Conservation (phyloP, 1,140 invertebrate genomes). For the Musca domestica region DNA sequence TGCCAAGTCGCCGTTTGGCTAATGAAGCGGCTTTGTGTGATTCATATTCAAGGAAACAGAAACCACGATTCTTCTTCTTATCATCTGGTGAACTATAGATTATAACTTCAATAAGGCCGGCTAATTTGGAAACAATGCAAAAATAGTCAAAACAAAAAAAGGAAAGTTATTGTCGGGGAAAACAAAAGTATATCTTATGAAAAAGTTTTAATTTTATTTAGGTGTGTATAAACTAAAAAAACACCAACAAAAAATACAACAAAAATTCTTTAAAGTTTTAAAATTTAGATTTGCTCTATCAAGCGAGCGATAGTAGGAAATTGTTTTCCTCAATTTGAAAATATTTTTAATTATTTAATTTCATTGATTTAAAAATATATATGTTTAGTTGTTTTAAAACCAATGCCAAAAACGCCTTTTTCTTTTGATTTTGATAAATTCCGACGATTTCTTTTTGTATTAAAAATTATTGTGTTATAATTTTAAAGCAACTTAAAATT, state of each 20-base stretch:
- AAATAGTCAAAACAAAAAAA: slow-evolving; percentile 23
- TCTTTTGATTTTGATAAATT: neutral
- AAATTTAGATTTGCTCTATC: no score
- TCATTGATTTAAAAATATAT: neutral
- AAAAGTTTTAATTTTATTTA: neutral
- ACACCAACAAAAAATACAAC: slow-evolving; percentile 27
- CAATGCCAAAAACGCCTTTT: slow-evolving; percentile 28
- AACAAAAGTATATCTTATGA: neutral
- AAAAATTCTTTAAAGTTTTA: neutral
- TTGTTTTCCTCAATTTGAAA: neutral
- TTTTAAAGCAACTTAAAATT: neutral
- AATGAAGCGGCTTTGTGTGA: slow-evolving; percentile 98
- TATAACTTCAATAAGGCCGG: slow-evolving; percentile 96
- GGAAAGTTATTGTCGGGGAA: neutral
- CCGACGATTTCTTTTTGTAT: neutral
- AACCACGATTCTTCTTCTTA: slow-evolving; percentile 98
- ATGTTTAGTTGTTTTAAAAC: slow-evolving; percentile 1
- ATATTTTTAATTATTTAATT: neutral
- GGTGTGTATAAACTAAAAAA: slow-evolving; percentile 16
- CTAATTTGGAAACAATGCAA: slow-evolving; percentile 59
- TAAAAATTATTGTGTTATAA: slow-evolving; percentile 4
- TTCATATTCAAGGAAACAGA: slow-evolving; percentile 99
- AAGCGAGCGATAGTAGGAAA: no score
- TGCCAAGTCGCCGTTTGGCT: slow-evolving; percentile 91
- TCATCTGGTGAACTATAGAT: slow-evolving; percentile 99